Evolutionary conservation across 1,140 invertebrate genomes (phyloP).

Genomic region (Muscidifurax raptorellus): DNA sequence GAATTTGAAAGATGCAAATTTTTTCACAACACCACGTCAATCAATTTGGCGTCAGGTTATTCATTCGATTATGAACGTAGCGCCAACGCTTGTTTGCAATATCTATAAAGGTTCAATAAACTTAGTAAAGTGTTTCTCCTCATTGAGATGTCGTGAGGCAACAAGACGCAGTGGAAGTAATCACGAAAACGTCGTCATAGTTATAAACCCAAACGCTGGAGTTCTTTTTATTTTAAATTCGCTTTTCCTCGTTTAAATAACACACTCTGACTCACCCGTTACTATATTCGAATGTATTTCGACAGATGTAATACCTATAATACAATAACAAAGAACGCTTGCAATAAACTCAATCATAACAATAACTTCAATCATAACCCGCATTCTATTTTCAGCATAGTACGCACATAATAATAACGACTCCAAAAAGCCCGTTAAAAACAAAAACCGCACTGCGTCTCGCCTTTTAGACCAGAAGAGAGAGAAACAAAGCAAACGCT

Average conservation of each 20-base stretch:
- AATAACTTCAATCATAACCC: too few species aligned
- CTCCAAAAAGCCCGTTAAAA: background rate
- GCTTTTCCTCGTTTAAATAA: background rate
- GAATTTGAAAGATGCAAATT: too few species aligned
- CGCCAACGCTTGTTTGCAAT: too few species aligned
- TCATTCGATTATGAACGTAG: too few species aligned
- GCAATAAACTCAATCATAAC: too few species aligned
- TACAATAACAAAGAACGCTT: too few species aligned
- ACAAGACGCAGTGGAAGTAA: background rate
- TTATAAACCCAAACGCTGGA: background rate
- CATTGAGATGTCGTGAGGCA: background rate
- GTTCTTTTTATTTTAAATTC: background rate
- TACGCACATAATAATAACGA: background rate
- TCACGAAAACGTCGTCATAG: background rate
- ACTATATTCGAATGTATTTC: background rate
- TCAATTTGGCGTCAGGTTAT: too few species aligned
- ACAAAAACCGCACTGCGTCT: background rate
- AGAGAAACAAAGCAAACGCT: constrained; percentile 36
- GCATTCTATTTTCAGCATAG: background rate
- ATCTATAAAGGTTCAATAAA: too few species aligned
- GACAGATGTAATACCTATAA: background rate
- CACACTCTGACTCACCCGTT: background rate
- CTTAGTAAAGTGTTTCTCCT: too few species aligned
- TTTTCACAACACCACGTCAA: too few species aligned
- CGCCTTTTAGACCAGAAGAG: background rate